Evolutionary conservation across 2,888 invertebrate genomes (phyloP).

Genomic region (Eucera pruinosa): DNA sequence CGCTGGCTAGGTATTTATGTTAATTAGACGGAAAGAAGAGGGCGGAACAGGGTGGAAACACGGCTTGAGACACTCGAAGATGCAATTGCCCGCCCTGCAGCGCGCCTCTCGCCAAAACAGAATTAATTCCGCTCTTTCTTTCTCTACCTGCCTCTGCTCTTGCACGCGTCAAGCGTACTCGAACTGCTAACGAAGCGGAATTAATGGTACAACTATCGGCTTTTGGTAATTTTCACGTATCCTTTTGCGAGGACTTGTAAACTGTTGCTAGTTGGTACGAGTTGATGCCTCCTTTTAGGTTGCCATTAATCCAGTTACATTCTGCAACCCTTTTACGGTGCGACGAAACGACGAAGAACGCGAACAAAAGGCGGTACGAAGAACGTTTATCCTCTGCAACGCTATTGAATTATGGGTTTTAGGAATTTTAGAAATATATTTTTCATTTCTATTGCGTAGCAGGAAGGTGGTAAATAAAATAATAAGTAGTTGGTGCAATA

Average conservation of each 20-base stretch:
- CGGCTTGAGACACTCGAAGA: slow-evolving; percentile 34
- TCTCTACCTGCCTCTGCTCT: not conserved
- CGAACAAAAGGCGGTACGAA: no score
- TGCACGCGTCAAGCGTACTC: slow-evolving; percentile 12
- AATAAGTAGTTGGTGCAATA: no score
- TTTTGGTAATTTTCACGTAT: slow-evolving; percentile 35
- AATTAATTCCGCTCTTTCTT: slow-evolving; percentile 40
- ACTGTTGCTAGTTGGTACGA: not conserved
- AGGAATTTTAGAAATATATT: no score
- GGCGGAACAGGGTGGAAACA: slow-evolving; percentile 19
- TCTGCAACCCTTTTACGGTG: not conserved
- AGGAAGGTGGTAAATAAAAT: no score
- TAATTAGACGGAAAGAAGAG: slow-evolving; percentile 20
- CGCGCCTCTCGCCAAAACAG: slow-evolving; percentile 31
- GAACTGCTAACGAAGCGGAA: slow-evolving; percentile 47
- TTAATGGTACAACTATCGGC: slow-evolving; percentile 51
- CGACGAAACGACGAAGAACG: no score
- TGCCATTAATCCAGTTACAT: not conserved
- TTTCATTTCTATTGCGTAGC: no score
- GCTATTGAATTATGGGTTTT: no score
- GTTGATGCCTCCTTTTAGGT: not conserved
- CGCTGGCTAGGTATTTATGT: slow-evolving; percentile 23
- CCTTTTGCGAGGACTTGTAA: slow-evolving; percentile 25
- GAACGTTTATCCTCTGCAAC: no score
- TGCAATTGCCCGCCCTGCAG: slow-evolving; percentile 44